phyloP scores from a whole-genome alignment of 2,113 vertebrate genomes.

The Nerophis ophidion region DNA sequence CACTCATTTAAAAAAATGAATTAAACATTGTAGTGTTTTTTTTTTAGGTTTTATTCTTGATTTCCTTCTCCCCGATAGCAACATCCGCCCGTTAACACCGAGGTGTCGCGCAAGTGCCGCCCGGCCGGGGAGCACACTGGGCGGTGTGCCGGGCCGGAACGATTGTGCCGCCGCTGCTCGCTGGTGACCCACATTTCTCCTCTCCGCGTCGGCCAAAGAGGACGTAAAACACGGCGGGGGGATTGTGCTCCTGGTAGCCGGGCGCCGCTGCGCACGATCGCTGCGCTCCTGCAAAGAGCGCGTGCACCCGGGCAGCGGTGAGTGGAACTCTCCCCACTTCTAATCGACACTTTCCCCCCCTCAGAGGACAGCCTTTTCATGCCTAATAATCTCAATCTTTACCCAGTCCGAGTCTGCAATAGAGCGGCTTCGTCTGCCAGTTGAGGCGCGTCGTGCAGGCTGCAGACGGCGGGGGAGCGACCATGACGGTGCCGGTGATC shows the following conservation, averaged over 20 bases:
- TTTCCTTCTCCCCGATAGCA: constrained; percentile 41
- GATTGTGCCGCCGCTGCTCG: constrained; percentile 4
- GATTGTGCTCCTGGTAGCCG: constrained; percentile 13
- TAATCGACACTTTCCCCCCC: constrained; percentile 4
- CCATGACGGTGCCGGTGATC: constrained; percentile 63
- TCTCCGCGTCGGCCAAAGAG: not conserved
- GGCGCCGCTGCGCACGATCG: constrained; percentile 39
- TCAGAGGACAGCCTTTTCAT: constrained; percentile 15
- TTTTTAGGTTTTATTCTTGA: not conserved
- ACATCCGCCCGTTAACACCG: constrained; percentile 29
- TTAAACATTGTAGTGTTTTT: not conserved
- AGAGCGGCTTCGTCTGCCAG: constrained; percentile 31
- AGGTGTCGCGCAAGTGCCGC: constrained; percentile 34
- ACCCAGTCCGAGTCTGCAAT: not conserved
- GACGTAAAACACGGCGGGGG: constrained; percentile 5
- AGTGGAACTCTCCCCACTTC: constrained; percentile 20
- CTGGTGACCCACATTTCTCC: constrained; percentile 13
- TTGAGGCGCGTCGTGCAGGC: constrained; percentile 37
- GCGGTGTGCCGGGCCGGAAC: constrained; percentile 26
- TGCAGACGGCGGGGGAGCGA: constrained; percentile 45
- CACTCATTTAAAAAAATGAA: not conserved
- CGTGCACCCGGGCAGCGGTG: constrained; percentile 23
- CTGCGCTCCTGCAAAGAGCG: constrained; percentile 43
- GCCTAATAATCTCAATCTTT: not conserved
- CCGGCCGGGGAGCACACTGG: constrained; percentile 26